A percentile compares a stretch with the other conserved stretches of the same genome.
Conservation (phyloP, 2,113 vertebrate species). For the Galbula dea region DNA sequence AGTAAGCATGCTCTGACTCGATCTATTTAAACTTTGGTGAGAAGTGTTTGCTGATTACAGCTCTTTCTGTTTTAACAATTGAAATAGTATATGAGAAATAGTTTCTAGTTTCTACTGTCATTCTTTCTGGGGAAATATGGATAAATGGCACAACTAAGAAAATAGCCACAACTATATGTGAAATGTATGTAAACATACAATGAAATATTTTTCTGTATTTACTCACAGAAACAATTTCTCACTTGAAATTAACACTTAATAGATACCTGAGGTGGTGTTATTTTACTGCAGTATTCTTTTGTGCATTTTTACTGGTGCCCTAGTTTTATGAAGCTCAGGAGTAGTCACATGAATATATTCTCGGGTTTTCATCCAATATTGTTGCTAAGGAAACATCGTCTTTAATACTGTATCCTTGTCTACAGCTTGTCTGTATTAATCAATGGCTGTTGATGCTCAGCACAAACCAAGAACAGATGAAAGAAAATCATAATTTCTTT, state of each 20-base stretch:
- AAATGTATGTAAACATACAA: background rate
- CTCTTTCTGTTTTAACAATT: background rate
- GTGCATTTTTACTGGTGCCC: slow-evolving; percentile 52
- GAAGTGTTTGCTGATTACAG: background rate
- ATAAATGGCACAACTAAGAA: background rate
- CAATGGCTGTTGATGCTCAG: slow-evolving; percentile 29
- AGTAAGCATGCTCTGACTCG: background rate
- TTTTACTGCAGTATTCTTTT: slow-evolving; percentile 22
- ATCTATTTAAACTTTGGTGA: background rate
- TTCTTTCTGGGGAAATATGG: background rate
- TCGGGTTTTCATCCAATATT: slow-evolving; percentile 58
- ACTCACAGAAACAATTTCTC: background rate
- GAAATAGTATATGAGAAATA: background rate
- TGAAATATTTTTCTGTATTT: background rate
- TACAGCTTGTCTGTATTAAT: slow-evolving; percentile 60
- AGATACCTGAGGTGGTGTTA: background rate
- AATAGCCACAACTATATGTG: background rate
- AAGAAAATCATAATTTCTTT: background rate
- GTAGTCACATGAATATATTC: slow-evolving; percentile 60
- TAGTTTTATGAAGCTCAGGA: slow-evolving; percentile 53
- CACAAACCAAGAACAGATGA: background rate
- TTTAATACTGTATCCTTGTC: slow-evolving; percentile 58
- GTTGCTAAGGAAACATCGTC: slow-evolving; percentile 68
- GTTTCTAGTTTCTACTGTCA: background rate
- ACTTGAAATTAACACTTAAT: background rate